phyloP scores from a whole-genome alignment of 1,140 invertebrate genomes.

The Centruroides sculpturatus region DNA sequence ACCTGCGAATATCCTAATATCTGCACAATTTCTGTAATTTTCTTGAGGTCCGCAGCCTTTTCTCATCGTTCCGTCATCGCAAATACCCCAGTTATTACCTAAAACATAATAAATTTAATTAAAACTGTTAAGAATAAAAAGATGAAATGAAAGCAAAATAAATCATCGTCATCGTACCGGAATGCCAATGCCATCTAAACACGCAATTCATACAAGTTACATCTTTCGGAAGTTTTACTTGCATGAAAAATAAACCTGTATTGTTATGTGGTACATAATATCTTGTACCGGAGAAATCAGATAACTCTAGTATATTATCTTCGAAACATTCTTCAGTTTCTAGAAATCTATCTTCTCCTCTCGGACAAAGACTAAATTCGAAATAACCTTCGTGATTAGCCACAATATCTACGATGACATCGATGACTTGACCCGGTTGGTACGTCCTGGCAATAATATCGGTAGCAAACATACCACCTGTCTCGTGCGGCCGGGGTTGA shows the following conservation, averaged over 20 bases:
- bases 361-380: conserved; percentile 66
- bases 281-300: conserved; percentile 18
- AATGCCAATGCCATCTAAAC: conserved; percentile 27
- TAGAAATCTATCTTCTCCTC: conserved; percentile 51
- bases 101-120: background rate
- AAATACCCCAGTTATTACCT: conserved; percentile 18
- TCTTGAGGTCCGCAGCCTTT: conserved; percentile 47
- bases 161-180: conserved; percentile 21
- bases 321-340: conserved; percentile 30
- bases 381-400: conserved; percentile 43
- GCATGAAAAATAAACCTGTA: conserved; percentile 13
- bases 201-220: conserved; percentile 25
- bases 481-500: conserved; percentile 65
- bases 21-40: conserved; percentile 48
- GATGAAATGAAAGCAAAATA: background rate
- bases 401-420: conserved; percentile 20
- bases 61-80: conserved; percentile 5
- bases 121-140: background rate
- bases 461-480: conserved; percentile 63
- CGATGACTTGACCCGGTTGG: conserved; percentile 54
- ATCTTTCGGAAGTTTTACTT: conserved; percentile 21
- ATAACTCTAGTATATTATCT: conserved; percentile 23
- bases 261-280: conserved; percentile 10
- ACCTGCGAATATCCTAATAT: conserved; percentile 37
- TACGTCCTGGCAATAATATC: conserved; percentile 68